phyloP scores from a whole-genome alignment of 2,113 vertebrate genomes.

The Lophura nycthemera region DNA sequence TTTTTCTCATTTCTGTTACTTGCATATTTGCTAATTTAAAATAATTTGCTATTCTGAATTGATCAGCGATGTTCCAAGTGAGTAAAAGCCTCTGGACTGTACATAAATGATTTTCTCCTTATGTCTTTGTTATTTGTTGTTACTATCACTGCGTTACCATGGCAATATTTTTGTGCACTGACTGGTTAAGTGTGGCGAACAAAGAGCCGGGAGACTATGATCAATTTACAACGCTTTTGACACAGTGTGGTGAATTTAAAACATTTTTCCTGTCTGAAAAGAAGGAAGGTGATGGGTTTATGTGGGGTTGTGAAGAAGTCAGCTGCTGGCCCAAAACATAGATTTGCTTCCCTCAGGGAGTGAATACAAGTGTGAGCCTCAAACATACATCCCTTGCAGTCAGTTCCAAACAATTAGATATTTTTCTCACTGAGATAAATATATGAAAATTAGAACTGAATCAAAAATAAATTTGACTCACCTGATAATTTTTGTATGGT shows the following conservation, averaged over 20 bases:
- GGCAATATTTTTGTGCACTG: constrained; percentile 18
- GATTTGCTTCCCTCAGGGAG: not conserved
- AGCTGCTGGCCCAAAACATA: not conserved
- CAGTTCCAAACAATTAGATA: not conserved
- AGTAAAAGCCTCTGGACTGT: constrained; percentile 10
- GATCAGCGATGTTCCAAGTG: constrained; percentile 10
- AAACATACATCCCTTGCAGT: not conserved
- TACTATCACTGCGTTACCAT: constrained; percentile 20
- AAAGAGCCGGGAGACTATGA: not conserved
- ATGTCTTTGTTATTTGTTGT: constrained; percentile 32
- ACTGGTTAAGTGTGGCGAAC: constrained; percentile 8
- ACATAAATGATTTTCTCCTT: not conserved
- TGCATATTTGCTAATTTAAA: constrained; percentile 34
- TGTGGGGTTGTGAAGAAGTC: not conserved
- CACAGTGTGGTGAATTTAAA: not conserved
- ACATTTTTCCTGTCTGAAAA: not conserved
- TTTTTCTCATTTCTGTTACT: not conserved
- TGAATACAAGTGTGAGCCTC: not conserved
- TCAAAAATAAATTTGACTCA: not conserved
- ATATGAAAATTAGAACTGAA: not conserved
- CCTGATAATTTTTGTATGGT: not conserved
- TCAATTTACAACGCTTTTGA: constrained; percentile 38
- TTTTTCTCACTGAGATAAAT: not conserved
- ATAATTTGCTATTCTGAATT: constrained; percentile 14
- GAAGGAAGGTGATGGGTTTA: not conserved